Evolutionary conservation across 2,888 invertebrate genomes (phyloP).

Genomic region (Drosophila vallismaia): DNA sequence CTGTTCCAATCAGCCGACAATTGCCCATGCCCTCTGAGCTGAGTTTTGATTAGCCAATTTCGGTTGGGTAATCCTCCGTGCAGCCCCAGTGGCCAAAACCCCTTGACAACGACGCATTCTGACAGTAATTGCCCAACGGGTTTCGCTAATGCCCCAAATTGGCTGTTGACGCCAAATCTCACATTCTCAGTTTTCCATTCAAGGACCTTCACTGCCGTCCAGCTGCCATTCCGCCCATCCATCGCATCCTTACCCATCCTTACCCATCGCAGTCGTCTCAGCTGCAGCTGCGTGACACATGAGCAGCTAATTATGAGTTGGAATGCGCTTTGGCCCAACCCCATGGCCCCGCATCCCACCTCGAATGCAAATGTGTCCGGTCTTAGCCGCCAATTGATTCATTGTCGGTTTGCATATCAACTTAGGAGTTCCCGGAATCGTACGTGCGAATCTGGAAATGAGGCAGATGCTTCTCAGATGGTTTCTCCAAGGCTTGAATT

Average conservation of each 20-base stretch:
- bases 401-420: conserved; percentile 53
- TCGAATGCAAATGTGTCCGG: conserved; percentile 19
- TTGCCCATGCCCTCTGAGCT: conserved; percentile 41
- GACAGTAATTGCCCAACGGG: conserved; percentile 78
- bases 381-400: conserved; percentile 62
- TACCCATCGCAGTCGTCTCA: conserved; percentile 12
- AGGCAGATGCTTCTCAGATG: not conserved
- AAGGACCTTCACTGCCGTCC: conserved; percentile 30
- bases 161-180: conserved; percentile 76
- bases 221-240: conserved; percentile 1
- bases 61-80: conserved; percentile 54
- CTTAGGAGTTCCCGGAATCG: conserved; percentile 12
- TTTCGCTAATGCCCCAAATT: conserved; percentile 79
- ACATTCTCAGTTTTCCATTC: conserved; percentile 55
- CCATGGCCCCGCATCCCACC: not conserved
- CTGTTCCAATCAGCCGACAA: conserved; percentile 48
- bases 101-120: conserved; percentile 45
- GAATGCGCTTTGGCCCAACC: conserved; percentile 40
- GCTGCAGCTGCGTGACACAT: conserved; percentile 63
- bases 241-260: conserved; percentile 9
- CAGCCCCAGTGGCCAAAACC: conserved; percentile 13
- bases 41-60: conserved; percentile 65
- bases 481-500: not conserved
- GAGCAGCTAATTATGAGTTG: conserved; percentile 70
- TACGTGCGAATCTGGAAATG: conserved; percentile 25